These are phyloP conservation scores for Oncorhynchus masou DNA, from an alignment of 2,113 vertebrate genomes.

Conservation along the genomic window DNA sequence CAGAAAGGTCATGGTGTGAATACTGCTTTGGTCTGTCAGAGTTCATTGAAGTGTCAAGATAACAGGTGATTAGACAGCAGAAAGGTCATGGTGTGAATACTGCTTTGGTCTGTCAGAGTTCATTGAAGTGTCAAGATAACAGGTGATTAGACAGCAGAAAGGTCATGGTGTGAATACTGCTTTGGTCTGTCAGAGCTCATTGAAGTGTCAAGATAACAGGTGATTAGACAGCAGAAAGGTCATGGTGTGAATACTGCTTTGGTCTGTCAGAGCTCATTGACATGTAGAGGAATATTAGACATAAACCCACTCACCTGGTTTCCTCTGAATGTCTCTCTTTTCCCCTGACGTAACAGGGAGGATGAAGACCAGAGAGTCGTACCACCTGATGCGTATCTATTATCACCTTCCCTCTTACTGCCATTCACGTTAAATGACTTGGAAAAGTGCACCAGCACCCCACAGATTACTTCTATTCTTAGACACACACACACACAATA, in stretches of 20 bases:
- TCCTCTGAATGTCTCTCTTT: not conserved
- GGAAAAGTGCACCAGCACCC: not conserved
- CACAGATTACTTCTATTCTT: constrained; percentile 14
- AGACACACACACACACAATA: not conserved
- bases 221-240: constrained; percentile 48
- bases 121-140: not conserved
- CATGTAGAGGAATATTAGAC: constrained; percentile 4
- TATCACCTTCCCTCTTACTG: not conserved
- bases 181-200: constrained; percentile 30
- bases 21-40: constrained; percentile 24
- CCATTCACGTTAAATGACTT: not conserved
- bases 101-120: constrained; percentile 27
- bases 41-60: not conserved
- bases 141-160: constrained; percentile 41
- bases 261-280: constrained; percentile 30
- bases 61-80: constrained; percentile 37
- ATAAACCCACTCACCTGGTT: not conserved
- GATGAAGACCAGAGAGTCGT: constrained; percentile 7
- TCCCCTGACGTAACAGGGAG: not conserved
- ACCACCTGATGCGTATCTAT: not conserved
- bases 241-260: not conserved
- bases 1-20: constrained; percentile 22
- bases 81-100: constrained; percentile 21
- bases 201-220: not conserved
- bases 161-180: constrained; percentile 15